Evolutionary conservation across 2,797 vertebrate species (phyloP).

Genomic region (Fistularia tabacaria): DNA sequence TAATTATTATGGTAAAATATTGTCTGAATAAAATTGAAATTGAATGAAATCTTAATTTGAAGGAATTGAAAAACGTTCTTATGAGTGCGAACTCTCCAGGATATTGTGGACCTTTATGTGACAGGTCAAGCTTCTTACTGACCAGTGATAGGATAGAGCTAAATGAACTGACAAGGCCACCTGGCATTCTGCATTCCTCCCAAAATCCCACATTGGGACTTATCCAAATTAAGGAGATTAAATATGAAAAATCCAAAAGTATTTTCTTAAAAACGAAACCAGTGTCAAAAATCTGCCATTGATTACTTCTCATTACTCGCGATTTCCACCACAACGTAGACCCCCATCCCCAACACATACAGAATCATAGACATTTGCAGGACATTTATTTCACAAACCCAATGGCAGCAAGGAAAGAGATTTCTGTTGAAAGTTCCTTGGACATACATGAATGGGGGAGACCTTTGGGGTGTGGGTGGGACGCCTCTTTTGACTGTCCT

Average conservation of each 20-base stretch:
- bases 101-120: background rate
- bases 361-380: slow-evolving; percentile 32
- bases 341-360: slow-evolving; percentile 25
- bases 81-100: no score
- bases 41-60: no score
- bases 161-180: slow-evolving; percentile 15
- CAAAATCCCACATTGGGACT: background rate
- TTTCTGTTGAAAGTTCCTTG: slow-evolving; percentile 28
- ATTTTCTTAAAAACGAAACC: slow-evolving; percentile 13
- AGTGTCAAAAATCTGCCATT: slow-evolving; percentile 1
- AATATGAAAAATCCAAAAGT: background rate
- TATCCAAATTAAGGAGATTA: no score
- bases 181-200: slow-evolving; percentile 9
- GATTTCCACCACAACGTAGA: slow-evolving; percentile 16
- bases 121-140: slow-evolving; percentile 17
- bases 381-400: slow-evolving; percentile 38
- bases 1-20: no score
- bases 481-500: slow-evolving; percentile 56
- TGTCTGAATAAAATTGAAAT: no score
- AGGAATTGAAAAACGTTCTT: no score
- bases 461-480: slow-evolving; percentile 9
- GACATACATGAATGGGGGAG: slow-evolving; percentile 14
- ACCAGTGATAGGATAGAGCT: slow-evolving; percentile 16
- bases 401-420: slow-evolving; percentile 23
- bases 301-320: slow-evolving; percentile 3